phyloP scores from a whole-genome alignment of 1,140 invertebrate genomes.

The Panagrolaimus sp. region DNA sequence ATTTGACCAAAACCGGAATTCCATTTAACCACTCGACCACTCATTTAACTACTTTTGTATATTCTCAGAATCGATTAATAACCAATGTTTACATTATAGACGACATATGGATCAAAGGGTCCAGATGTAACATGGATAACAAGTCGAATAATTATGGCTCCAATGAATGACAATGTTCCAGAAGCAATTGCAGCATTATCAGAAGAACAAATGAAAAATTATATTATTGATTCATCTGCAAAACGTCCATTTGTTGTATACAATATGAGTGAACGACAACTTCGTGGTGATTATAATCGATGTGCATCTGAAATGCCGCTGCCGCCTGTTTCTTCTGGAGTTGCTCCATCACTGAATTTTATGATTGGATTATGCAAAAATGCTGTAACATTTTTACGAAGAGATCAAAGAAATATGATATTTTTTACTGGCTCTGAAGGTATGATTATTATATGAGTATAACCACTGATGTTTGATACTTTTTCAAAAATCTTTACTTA shows the following conservation, averaged over 20 bases:
- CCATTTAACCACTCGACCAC: too few species aligned
- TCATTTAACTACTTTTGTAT: too few species aligned
- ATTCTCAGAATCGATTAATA: too few species aligned
- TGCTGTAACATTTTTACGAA: constrained; percentile 25
- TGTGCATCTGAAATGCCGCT: constrained; percentile 21
- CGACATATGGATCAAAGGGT: constrained; percentile 35
- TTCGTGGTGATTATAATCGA: constrained; percentile 31
- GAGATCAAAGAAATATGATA: constrained; percentile 22
- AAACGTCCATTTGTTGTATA: constrained; percentile 32
- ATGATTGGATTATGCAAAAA: constrained; percentile 32
- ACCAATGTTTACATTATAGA: not conserved
- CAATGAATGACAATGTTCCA: constrained; percentile 33
- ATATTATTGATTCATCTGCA: constrained; percentile 22
- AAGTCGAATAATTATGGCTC: constrained; percentile 31
- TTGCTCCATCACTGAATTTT: constrained; percentile 30
- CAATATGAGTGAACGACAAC: constrained; percentile 31
- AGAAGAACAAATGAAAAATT: constrained; percentile 34
- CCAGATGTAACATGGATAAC: constrained; percentile 39
- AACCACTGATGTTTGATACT: too few species aligned
- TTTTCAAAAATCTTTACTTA: too few species aligned
- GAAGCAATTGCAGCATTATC: constrained; percentile 37
- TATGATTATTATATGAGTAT: too few species aligned
- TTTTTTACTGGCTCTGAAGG: constrained; percentile 37
- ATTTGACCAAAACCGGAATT: too few species aligned
- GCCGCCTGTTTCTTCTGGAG: constrained; percentile 25